Percentiles rank a stretch among this genome's conserved stretches.
Evolutionary conservation across 2,113 vertebrate species (phyloP).

Genomic region (Ctenodactylus gundi): DNA sequence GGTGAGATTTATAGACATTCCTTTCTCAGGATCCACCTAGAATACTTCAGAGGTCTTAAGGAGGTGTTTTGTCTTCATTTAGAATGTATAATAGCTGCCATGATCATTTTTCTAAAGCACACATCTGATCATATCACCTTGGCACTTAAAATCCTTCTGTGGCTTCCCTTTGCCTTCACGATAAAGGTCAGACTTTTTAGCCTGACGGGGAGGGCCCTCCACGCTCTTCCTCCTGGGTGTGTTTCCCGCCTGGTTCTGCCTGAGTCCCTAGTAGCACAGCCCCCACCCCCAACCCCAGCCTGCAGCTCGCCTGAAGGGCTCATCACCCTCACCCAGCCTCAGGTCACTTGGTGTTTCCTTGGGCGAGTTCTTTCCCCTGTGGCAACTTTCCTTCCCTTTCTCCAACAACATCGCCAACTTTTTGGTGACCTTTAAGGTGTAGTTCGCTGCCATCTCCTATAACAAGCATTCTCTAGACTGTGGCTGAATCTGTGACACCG

Average conservation of each 20-base stretch:
- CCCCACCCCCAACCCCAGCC: too few relatives aligned
- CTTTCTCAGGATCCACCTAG: constrained; percentile 42
- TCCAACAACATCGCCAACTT: background rate
- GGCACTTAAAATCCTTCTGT: constrained; percentile 18
- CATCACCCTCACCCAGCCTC: background rate
- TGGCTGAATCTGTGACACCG: background rate
- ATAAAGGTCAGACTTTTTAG: constrained; percentile 41
- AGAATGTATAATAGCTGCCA: constrained; percentile 28
- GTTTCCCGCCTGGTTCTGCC: background rate
- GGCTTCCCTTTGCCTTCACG: constrained; percentile 27
- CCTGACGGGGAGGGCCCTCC: background rate
- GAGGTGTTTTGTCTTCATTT: constrained; percentile 56
- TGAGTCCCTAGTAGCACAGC: too few relatives aligned
- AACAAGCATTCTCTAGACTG: background rate
- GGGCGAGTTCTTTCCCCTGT: background rate
- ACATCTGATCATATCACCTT: constrained; percentile 1
- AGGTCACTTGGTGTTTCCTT: background rate
- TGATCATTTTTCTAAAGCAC: constrained; percentile 37
- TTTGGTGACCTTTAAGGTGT: background rate
- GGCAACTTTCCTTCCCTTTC: background rate
- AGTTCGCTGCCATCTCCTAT: background rate
- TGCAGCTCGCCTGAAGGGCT: background rate
- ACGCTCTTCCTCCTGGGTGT: background rate
- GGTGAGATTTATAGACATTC: background rate
- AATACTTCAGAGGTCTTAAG: constrained; percentile 29